A percentile compares a stretch with the other conserved stretches of the same genome.
Evolutionary conservation across 2,113 vertebrate genomes (phyloP).

Genomic region (Petrocephalus microphthalmus): DNA sequence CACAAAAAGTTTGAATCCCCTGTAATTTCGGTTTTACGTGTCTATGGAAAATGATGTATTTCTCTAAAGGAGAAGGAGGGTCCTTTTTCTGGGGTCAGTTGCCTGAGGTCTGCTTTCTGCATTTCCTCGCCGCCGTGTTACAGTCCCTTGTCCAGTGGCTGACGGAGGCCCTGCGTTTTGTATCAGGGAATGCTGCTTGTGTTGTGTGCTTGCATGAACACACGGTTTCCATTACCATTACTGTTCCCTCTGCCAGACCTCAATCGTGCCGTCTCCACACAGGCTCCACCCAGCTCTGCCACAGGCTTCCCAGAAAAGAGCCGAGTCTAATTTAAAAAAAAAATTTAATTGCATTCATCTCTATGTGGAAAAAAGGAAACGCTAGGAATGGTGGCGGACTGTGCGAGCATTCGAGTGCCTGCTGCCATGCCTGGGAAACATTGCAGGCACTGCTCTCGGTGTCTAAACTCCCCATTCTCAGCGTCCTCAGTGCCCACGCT

Average conservation of each 20-base stretch:
- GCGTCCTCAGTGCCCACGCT: neutral
- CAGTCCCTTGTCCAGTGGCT: slow-evolving; percentile 14
- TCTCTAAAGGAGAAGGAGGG: slow-evolving; percentile 39
- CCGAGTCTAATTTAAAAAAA: slow-evolving; percentile 55
- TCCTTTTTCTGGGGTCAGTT: slow-evolving; percentile 37
- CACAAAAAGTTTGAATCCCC: slow-evolving; percentile 36
- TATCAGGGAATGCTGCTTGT: slow-evolving; percentile 17
- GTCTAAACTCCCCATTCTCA: neutral
- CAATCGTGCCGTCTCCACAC: slow-evolving; percentile 57
- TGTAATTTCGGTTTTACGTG: slow-evolving; percentile 40
- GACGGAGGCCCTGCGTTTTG: slow-evolving; percentile 32
- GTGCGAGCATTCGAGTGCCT: neutral
- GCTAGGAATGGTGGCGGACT: neutral
- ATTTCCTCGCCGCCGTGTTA: slow-evolving; percentile 35
- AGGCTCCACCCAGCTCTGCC: slow-evolving; percentile 57
- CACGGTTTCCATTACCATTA: slow-evolving; percentile 60
- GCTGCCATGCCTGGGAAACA: neutral
- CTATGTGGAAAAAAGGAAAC: neutral
- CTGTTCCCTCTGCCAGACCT: slow-evolving; percentile 50
- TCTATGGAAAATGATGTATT: slow-evolving; percentile 50
- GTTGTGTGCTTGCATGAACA: slow-evolving; percentile 40
- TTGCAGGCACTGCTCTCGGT: neutral
- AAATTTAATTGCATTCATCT: slow-evolving; percentile 55
- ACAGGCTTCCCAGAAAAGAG: slow-evolving; percentile 63
- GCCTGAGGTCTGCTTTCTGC: slow-evolving; percentile 47